These are phyloP conservation scores for Apostichopus leukothele DNA, from an alignment of 53 echinoderm and acorn worm genomes.

Conservation along the genomic window DNA sequence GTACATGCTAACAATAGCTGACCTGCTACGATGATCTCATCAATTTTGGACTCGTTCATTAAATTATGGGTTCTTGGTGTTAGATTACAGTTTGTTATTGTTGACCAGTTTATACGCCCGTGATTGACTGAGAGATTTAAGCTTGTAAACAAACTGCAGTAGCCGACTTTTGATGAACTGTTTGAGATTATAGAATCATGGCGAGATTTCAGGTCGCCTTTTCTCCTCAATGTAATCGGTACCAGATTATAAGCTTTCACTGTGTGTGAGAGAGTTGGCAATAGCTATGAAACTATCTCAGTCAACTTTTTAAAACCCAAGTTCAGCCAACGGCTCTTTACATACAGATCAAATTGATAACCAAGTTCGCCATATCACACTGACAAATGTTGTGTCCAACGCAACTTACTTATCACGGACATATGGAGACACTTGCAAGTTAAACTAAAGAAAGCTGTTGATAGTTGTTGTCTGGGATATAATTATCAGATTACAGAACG, in stretches of 20 bases:
- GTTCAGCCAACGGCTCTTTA: not conserved
- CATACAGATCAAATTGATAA: not conserved
- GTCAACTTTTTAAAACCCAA: not conserved
- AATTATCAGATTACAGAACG: too few species aligned
- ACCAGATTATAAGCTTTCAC: too few species aligned
- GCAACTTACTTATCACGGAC: too few species aligned
- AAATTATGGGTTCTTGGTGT: constrained; percentile 57
- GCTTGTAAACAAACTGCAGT: not conserved
- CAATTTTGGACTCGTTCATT: constrained; percentile 83
- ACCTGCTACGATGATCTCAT: constrained; percentile 91
- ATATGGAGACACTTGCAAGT: too few species aligned
- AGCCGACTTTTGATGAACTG: too few species aligned
- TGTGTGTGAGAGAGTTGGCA: too few species aligned
- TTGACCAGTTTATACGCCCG: constrained; percentile 31
- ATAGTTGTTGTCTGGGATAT: too few species aligned
- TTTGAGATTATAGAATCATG: too few species aligned
- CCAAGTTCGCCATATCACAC: not conserved
- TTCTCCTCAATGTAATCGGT: too few species aligned
- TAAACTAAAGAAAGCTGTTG: too few species aligned
- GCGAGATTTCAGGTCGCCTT: too few species aligned
- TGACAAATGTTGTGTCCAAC: too few species aligned
- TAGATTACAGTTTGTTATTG: constrained; percentile 43
- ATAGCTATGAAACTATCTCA: not conserved
- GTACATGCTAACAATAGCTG: constrained; percentile 82
- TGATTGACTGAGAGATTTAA: constrained; percentile 1